These are phyloP conservation scores for Theocolax elegans DNA, from an alignment of 1,140 invertebrate species.

Conservation along the genomic window DNA sequence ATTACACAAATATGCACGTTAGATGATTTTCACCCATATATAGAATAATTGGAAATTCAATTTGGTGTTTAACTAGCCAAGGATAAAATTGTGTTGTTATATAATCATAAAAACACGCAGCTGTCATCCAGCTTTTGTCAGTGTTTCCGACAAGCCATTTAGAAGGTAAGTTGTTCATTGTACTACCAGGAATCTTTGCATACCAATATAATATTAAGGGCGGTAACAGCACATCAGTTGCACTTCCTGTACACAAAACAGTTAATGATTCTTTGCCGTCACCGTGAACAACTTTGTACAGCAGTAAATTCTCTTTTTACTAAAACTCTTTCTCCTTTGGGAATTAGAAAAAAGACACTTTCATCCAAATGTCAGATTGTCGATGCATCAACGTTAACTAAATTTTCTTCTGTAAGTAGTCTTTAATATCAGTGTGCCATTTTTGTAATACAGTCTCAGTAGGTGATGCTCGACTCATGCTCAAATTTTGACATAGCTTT, in stretches of 20 bases:
- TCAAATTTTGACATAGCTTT: slow-evolving; percentile 49
- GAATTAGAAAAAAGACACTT: slow-evolving; percentile 48
- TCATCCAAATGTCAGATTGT: slow-evolving; percentile 47
- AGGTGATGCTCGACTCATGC: slow-evolving; percentile 42
- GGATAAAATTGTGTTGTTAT: too few species aligned
- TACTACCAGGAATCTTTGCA: slow-evolving; percentile 3
- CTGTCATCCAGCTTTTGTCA: slow-evolving; percentile 47
- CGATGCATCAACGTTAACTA: slow-evolving; percentile 32
- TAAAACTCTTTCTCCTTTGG: slow-evolving; percentile 30
- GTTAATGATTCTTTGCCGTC: slow-evolving; percentile 62
- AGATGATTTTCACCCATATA: too few species aligned
- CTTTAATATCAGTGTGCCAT: background rate
- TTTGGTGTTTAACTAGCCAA: too few species aligned
- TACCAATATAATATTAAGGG: slow-evolving; percentile 45
- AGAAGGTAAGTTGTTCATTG: slow-evolving; percentile 45
- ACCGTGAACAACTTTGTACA: slow-evolving; percentile 46
- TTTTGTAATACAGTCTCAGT: slow-evolving; percentile 29
- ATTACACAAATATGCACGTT: too few species aligned
- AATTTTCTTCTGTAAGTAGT: slow-evolving; percentile 8
- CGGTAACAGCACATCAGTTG: slow-evolving; percentile 51
- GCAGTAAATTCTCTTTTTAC: slow-evolving; percentile 48
- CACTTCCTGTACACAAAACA: slow-evolving; percentile 54
- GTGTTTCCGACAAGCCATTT: slow-evolving; percentile 56
- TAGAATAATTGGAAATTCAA: too few species aligned
- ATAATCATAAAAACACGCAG: slow-evolving; percentile 15